Conservation (phyloP, 1,140 invertebrate genomes). For the Eumeta japonica region DNA sequence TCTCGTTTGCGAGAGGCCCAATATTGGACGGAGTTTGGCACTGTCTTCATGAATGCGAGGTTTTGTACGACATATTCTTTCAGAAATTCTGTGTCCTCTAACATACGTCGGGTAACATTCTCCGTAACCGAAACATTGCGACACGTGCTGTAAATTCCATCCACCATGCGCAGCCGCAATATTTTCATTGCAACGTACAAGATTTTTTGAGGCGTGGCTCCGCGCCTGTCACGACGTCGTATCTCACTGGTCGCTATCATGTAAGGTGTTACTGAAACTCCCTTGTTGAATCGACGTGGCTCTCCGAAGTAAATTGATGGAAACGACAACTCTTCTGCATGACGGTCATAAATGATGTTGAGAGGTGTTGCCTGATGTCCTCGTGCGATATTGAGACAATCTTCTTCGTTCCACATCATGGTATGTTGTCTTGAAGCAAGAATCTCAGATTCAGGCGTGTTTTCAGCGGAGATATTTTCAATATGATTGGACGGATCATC, state of each 20-base stretch:
- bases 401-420: conserved; percentile 13
- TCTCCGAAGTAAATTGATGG: conserved; percentile 22
- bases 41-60: conserved; percentile 21
- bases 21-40: conserved; percentile 26
- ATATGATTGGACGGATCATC: neutral
- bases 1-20: too few species aligned
- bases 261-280: conserved; percentile 10
- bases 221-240: too few species aligned
- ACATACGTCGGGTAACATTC: conserved; percentile 20
- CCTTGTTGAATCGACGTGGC: conserved; percentile 10
- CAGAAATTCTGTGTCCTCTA: conserved; percentile 19
- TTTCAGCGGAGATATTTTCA: conserved; percentile 2
- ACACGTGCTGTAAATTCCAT: conserved; percentile 21
- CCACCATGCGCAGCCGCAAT: conserved; percentile 17
- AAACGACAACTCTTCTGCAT: conserved; percentile 23
- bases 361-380: conserved; percentile 8
- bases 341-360: too few species aligned
- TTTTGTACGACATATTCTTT: conserved; percentile 20
- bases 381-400: conserved; percentile 15
- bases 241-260: too few species aligned
- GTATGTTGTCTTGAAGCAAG: conserved; percentile 9
- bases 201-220: too few species aligned
- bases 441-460: conserved; percentile 8
- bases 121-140: conserved; percentile 18
- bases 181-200: conserved; percentile 27